Conservation (phyloP, 2,797 vertebrate genomes). For the Phalanger gymnotis region DNA sequence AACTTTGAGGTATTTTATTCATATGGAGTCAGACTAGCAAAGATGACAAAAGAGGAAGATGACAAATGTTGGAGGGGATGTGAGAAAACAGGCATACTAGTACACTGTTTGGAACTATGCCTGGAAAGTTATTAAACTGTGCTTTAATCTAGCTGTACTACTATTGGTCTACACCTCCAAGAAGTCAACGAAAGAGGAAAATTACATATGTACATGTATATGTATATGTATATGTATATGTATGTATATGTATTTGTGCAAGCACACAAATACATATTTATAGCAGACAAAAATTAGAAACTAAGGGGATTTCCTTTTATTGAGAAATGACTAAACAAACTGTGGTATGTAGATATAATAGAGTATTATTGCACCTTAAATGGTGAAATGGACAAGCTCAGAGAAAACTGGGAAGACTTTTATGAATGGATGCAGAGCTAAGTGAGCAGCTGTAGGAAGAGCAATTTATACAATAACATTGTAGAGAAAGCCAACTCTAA, state of each 20-base stretch:
- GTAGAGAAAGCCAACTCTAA: neutral
- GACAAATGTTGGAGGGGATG: neutral
- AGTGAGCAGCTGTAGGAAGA: neutral
- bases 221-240: too few species aligned
- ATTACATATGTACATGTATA: neutral
- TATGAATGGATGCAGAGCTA: neutral
- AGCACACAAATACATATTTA: neutral
- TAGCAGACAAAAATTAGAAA: neutral
- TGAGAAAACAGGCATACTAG: neutral
- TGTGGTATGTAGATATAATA: neutral
- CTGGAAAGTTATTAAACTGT: neutral
- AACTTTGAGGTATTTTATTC: neutral
- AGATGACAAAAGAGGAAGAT: neutral
- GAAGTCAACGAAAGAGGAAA: neutral
- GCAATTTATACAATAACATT: neutral
- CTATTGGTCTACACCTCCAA: neutral
- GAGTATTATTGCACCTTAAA: neutral
- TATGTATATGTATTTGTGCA: too few species aligned
- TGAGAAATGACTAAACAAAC: neutral
- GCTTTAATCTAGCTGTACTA: neutral
- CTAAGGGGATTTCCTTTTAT: neutral
- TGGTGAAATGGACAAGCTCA: neutral
- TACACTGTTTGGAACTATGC: neutral
- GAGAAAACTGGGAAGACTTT: neutral
- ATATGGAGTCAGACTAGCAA: neutral